Evolutionary conservation across 1,140 invertebrate species (phyloP).

Genomic region (Heterodera schachtii): DNA sequence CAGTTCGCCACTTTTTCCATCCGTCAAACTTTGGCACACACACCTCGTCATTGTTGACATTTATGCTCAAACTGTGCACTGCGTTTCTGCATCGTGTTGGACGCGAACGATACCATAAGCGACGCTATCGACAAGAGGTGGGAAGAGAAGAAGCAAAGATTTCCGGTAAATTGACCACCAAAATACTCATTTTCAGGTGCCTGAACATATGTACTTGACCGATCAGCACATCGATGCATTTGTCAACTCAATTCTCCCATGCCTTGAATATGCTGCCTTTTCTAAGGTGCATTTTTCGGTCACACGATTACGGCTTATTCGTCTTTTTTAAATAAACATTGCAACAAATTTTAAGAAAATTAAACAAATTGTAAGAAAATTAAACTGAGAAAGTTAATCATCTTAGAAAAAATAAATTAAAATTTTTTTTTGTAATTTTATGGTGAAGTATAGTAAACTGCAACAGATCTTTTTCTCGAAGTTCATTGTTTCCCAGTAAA

Average conservation of each 20-base stretch:
- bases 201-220: conserved; percentile 75
- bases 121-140: conserved; percentile 61
- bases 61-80: conserved; percentile 44
- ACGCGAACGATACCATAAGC: conserved; percentile 52
- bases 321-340: too few relatives aligned
- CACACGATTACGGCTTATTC: too few relatives aligned
- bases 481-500: too few relatives aligned
- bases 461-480: too few relatives aligned
- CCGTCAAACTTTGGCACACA: conserved; percentile 80
- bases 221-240: conserved; percentile 82
- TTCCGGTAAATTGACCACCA: background rate
- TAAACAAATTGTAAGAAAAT: too few relatives aligned
- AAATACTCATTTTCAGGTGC: conserved; percentile 72
- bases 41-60: conserved; percentile 48
- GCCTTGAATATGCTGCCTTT: conserved; percentile 78
- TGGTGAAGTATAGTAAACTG: too few relatives aligned
- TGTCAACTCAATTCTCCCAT: conserved; percentile 75
- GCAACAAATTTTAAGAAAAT: too few relatives aligned
- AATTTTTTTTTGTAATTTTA: too few relatives aligned
- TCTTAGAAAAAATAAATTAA: too few relatives aligned
- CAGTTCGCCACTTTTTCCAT: conserved; percentile 84
- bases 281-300: conserved; percentile 69
- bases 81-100: conserved; percentile 50
- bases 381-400: too few relatives aligned
- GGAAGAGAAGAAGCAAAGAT: background rate